A percentile compares a stretch with the other conserved stretches of the same genome.
Conservation (phyloP, 2,113 vertebrate species). For the Corythornis vintsioides region DNA sequence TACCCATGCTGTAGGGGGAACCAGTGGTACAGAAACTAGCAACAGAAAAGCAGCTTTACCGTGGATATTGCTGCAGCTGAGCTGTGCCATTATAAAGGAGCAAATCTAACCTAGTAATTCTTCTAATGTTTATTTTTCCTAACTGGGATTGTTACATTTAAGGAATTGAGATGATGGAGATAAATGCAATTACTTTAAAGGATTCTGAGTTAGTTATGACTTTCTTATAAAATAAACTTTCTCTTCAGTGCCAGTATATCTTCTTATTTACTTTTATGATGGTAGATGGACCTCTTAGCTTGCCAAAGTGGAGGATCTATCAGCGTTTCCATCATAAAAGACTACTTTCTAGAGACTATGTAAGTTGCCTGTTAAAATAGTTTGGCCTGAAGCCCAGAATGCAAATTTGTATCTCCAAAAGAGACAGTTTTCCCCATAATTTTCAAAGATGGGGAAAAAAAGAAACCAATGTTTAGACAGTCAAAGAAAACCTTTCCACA, state of each 20-base stretch:
- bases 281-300: constrained; percentile 37
- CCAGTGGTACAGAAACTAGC: not conserved
- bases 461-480: constrained; percentile 21
- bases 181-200: constrained; percentile 27
- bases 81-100: not conserved
- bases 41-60: not conserved
- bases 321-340: constrained; percentile 60
- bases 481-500: constrained; percentile 14
- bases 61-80: not conserved
- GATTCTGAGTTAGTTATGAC: not conserved
- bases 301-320: constrained; percentile 47
- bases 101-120: not conserved
- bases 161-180: not conserved
- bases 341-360: constrained; percentile 60
- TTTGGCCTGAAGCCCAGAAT: constrained; percentile 74
- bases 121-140: constrained; percentile 14
- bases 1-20: not conserved
- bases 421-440: constrained; percentile 51
- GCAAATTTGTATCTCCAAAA: constrained; percentile 73
- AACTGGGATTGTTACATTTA: not conserved
- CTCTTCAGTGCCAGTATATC: not conserved
- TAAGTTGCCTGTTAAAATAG: constrained; percentile 72
- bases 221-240: constrained; percentile 1
- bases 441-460: not conserved
- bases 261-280: constrained; percentile 27